A percentile compares a stretch with the other conserved stretches of the same genome.
These are phyloP conservation scores for Diorhabda elongata DNA, from an alignment of 1,140 invertebrate genomes.

Conservation along the genomic window DNA sequence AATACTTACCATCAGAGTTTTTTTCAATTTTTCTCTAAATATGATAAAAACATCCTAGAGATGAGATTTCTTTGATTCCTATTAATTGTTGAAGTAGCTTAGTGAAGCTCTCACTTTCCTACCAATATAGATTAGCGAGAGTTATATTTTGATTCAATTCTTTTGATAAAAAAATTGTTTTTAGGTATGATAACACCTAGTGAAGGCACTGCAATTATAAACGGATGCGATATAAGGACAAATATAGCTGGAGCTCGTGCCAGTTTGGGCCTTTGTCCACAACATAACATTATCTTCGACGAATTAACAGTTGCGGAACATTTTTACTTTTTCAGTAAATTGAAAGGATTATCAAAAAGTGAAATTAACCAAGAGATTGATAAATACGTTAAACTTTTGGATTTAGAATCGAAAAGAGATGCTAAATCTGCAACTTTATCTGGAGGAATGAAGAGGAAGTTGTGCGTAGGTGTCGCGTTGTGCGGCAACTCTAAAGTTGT, in stretches of 20 bases:
- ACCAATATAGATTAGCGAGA: too few species aligned
- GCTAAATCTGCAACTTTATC: slow-evolving; percentile 61
- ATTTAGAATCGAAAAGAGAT: slow-evolving; percentile 55
- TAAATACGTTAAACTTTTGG: slow-evolving; percentile 65
- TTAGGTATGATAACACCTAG: slow-evolving; percentile 58
- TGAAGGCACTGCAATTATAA: slow-evolving; percentile 63
- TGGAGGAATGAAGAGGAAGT: slow-evolving; percentile 80
- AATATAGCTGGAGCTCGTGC: slow-evolving; percentile 58
- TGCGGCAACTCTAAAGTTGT: slow-evolving; percentile 65
- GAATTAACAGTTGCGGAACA: slow-evolving; percentile 87
- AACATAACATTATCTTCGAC: slow-evolving; percentile 91
- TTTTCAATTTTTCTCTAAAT: too few species aligned
- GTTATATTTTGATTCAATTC: too few species aligned
- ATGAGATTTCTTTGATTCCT: too few species aligned
- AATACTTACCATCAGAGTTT: too few species aligned
- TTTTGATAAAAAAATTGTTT: neutral
- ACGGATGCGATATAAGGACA: slow-evolving; percentile 62
- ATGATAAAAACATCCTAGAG: too few species aligned
- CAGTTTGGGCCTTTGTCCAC: slow-evolving; percentile 84
- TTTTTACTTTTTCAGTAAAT: slow-evolving; percentile 77
- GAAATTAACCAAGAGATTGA: slow-evolving; percentile 53
- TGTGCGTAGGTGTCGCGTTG: slow-evolving; percentile 75
- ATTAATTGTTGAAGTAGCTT: too few species aligned
- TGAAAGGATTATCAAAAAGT: slow-evolving; percentile 65
- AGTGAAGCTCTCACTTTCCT: too few species aligned